These are phyloP conservation scores for Panulirus ornatus DNA, from an alignment of 1,140 invertebrate genomes.

Conservation along the genomic window DNA sequence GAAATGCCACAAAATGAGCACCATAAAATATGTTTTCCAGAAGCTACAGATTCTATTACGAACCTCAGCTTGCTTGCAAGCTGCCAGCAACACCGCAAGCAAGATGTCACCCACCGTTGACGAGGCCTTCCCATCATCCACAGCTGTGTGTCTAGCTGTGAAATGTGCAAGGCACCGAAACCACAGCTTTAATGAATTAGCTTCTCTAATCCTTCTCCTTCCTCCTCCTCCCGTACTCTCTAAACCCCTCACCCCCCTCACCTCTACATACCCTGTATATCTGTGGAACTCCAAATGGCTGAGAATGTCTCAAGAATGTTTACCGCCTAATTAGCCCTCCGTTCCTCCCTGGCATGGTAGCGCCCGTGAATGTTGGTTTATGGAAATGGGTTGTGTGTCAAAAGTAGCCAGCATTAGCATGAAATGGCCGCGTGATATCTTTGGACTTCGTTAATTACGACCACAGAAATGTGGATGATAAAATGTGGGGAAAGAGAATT, in stretches of 20 bases:
- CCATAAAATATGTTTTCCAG: too few species aligned
- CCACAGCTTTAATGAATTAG: too few species aligned
- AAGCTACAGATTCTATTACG: too few species aligned
- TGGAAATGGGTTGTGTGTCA: slow-evolving; percentile 55
- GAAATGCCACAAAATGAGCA: too few species aligned
- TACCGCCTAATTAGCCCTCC: slow-evolving; percentile 41
- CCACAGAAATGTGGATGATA: neutral
- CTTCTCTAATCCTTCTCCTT: neutral
- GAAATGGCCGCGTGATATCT: slow-evolving; percentile 8
- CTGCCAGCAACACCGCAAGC: too few species aligned
- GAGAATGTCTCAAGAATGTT: slow-evolving; percentile 52
- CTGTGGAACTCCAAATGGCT: slow-evolving; percentile 28
- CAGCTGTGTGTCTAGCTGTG: too few species aligned
- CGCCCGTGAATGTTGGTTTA: slow-evolving; percentile 54
- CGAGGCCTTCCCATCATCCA: too few species aligned
- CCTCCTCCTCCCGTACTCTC: neutral
- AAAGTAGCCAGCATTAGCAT: slow-evolving; percentile 50
- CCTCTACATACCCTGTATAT: slow-evolving; percentile 41
- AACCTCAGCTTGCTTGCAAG: too few species aligned
- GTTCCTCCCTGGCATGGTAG: slow-evolving; percentile 52
- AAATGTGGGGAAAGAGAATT: too few species aligned
- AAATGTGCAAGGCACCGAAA: too few species aligned
- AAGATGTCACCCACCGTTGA: too few species aligned
- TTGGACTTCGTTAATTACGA: slow-evolving; percentile 1
- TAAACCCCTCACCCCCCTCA: neutral